Evolutionary conservation across 2,888 invertebrate genomes (phyloP).

Genomic region (Drosophila cognata): DNA sequence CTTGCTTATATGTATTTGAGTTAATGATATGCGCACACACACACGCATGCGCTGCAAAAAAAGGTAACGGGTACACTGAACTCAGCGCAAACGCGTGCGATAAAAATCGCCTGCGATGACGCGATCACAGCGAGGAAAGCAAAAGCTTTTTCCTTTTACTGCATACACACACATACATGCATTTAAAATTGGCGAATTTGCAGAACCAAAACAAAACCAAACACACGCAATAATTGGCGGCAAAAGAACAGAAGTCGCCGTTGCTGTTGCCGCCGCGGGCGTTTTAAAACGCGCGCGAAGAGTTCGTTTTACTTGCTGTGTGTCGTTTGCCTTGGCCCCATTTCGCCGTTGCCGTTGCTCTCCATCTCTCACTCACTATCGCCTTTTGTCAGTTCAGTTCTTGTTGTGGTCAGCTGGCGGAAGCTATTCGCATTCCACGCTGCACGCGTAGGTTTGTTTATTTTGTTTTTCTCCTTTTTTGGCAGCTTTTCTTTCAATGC

Average conservation of each 20-base stretch:
- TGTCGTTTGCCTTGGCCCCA: constrained; percentile 74
- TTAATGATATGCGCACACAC: constrained; percentile 45
- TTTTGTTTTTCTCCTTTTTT: background rate
- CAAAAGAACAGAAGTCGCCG: constrained; percentile 64
- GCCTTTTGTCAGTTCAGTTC: constrained; percentile 6
- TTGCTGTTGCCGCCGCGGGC: constrained; percentile 42
- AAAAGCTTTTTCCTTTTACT: constrained; percentile 58
- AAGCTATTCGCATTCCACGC: constrained; percentile 63
- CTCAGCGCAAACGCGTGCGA: constrained; percentile 45
- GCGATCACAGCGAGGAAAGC: constrained; percentile 54
- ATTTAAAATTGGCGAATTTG: constrained; percentile 57
- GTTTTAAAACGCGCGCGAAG: constrained; percentile 38
- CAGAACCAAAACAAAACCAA: constrained; percentile 77
- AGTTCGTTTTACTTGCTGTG: constrained; percentile 36
- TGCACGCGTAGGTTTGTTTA: constrained; percentile 15
- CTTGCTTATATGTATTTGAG: constrained; percentile 42
- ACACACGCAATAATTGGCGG: constrained; percentile 38
- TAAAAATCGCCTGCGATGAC: constrained; percentile 40
- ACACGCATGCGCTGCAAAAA: constrained; percentile 43
- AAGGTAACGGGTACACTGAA: constrained; percentile 79
- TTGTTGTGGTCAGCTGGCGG: constrained; percentile 42
- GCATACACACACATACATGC: constrained; percentile 9
- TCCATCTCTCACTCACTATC: constrained; percentile 14
- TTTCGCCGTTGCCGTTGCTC: constrained; percentile 46
- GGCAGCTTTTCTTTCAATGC: constrained; percentile 17